A percentile compares a stretch with the other conserved stretches of the same genome.
These are phyloP conservation scores for Psophia crepitans DNA, from an alignment of 2,113 vertebrate genomes.

Conservation along the genomic window DNA sequence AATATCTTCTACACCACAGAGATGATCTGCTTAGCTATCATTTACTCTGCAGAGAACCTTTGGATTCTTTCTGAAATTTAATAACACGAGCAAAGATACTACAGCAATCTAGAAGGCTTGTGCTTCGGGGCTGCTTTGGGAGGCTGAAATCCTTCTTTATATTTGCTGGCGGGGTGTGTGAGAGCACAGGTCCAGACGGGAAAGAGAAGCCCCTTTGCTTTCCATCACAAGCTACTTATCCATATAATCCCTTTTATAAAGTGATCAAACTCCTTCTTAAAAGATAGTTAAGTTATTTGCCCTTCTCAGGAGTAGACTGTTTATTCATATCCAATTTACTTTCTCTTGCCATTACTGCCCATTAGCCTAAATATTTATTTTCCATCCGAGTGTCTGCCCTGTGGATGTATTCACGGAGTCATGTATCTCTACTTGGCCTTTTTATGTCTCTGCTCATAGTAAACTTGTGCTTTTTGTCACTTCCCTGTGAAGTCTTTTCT, in stretches of 20 bases:
- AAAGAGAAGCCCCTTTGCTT: conserved; percentile 32
- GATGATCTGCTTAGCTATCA: conserved; percentile 62
- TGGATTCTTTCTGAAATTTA: conserved; percentile 64
- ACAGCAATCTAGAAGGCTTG: conserved; percentile 35
- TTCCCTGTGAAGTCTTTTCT: background rate
- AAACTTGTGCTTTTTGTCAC: background rate
- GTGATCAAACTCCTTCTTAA: conserved; percentile 27
- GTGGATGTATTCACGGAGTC: background rate
- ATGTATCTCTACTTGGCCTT: background rate
- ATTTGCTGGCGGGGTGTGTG: conserved; percentile 1
- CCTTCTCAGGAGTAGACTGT: background rate
- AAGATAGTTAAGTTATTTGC: conserved; percentile 6
- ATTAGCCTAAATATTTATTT: conserved; percentile 27
- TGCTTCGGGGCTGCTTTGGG: conserved; percentile 46
- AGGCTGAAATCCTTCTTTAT: conserved; percentile 62
- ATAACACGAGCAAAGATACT: conserved; percentile 10
- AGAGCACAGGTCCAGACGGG: background rate
- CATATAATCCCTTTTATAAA: conserved; percentile 52
- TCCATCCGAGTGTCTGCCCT: background rate
- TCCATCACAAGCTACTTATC: conserved; percentile 38
- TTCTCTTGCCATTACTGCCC: conserved; percentile 8
- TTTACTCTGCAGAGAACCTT: conserved; percentile 64
- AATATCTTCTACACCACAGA: conserved; percentile 57
- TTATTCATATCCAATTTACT: conserved; percentile 2
- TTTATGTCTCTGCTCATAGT: background rate